phyloP scores from a whole-genome alignment of 1,140 invertebrate species.

The Drepana arcuata region DNA sequence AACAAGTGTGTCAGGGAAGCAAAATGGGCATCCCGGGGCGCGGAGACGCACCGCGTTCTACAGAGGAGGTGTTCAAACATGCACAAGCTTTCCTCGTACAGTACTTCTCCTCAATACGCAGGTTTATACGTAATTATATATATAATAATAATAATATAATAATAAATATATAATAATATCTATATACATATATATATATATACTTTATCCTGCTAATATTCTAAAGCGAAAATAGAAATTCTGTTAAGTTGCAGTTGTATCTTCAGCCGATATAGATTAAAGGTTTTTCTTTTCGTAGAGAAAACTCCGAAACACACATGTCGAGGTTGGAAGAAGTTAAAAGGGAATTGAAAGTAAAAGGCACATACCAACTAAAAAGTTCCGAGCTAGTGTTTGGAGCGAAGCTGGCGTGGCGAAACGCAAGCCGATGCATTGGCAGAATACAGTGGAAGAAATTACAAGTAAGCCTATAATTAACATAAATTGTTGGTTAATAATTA shows the following conservation, averaged over 20 bases:
- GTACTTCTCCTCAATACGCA: constrained; percentile 89
- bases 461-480: constrained; percentile 75
- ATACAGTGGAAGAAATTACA: constrained; percentile 98
- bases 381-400: constrained; percentile 94
- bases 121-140: no score
- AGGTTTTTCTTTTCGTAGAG: constrained; percentile 64
- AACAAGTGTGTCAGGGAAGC: constrained; percentile 80
- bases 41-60: constrained; percentile 68
- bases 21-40: constrained; percentile 76
- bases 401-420: constrained; percentile 95
- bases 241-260: no score
- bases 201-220: no score
- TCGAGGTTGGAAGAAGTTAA: constrained; percentile 84
- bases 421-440: constrained; percentile 91
- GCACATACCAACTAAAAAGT: constrained; percentile 92
- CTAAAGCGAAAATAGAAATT: no score
- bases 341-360: constrained; percentile 79
- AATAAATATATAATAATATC: no score
- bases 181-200: no score
- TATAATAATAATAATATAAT: no score
- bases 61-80: constrained; percentile 78
- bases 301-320: constrained; percentile 81
- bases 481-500: no score
- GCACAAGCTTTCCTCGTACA: constrained; percentile 89
- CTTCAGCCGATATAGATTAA: no score